Conservation (phyloP, 2,797 vertebrate genomes). For the Pipistrellus pygmaeus region DNA sequence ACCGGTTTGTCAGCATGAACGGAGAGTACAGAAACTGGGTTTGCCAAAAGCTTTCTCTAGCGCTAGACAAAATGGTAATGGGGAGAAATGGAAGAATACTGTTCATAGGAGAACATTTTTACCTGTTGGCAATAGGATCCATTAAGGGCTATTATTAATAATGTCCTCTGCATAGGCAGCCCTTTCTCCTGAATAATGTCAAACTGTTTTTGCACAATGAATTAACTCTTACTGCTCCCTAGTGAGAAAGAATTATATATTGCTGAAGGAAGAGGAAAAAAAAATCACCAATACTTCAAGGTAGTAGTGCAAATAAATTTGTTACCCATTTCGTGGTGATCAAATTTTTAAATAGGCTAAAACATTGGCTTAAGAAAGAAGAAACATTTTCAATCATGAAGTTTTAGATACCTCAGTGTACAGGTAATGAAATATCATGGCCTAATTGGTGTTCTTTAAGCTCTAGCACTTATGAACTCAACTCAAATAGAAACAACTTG, state of each 20-base stretch:
- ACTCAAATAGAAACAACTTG: neutral
- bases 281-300: neutral
- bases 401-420: slow-evolving; percentile 5
- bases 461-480: neutral
- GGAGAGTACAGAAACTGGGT: neutral
- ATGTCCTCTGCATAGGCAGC: neutral
- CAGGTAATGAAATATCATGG: neutral
- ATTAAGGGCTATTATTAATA: slow-evolving; percentile 16
- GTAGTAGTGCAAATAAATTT: neutral
- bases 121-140: fast-evolving
- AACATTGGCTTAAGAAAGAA: neutral
- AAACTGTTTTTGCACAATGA: slow-evolving; percentile 35
- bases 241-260: neutral
- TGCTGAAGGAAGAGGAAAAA: neutral
- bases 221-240: slow-evolving; percentile 4
- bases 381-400: neutral
- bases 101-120: neutral
- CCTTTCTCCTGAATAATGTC: slow-evolving; percentile 24
- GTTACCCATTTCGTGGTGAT: neutral
- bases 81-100: neutral
- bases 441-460: neutral
- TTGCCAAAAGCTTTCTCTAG: neutral
- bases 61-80: neutral
- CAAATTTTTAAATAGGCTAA: slow-evolving; percentile 7
- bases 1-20: neutral